Conservation (phyloP, 2,113 vertebrate genomes). For the Pipra filicauda region DNA sequence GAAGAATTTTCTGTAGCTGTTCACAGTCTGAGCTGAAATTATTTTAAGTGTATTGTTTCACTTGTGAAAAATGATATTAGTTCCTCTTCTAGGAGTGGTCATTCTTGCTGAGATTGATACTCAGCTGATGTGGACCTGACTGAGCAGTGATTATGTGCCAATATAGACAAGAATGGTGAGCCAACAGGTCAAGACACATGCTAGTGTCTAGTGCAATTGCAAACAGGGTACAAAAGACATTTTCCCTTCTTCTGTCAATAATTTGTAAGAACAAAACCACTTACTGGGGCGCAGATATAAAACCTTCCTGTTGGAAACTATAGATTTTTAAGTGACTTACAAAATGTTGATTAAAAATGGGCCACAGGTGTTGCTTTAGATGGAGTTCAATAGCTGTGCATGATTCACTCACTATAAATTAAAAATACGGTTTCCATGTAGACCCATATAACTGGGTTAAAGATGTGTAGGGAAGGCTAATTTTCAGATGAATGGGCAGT, state of each 20-base stretch:
- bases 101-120: background rate
- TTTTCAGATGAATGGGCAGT: background rate
- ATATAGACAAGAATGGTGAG: background rate
- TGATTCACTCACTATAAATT: background rate
- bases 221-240: background rate
- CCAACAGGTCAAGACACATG: background rate
- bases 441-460: background rate
- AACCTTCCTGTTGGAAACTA: background rate
- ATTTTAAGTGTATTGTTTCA: background rate
- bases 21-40: background rate
- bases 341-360: background rate
- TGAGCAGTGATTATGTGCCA: background rate
- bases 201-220: background rate
- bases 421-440: background rate
- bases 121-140: background rate
- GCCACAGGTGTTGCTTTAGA: background rate
- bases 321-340: background rate
- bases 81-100: background rate
- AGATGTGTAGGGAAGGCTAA: background rate
- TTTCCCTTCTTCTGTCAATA: background rate
- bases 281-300: background rate
- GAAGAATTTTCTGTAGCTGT: background rate
- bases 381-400: background rate
- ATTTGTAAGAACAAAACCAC: background rate
- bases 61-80: background rate